Percentiles rank a stretch among this genome's conserved stretches.
phyloP scores from a whole-genome alignment of 30 jellyfish, hydroid and myxozoan genomes.

The Cassiopea xamachana region DNA sequence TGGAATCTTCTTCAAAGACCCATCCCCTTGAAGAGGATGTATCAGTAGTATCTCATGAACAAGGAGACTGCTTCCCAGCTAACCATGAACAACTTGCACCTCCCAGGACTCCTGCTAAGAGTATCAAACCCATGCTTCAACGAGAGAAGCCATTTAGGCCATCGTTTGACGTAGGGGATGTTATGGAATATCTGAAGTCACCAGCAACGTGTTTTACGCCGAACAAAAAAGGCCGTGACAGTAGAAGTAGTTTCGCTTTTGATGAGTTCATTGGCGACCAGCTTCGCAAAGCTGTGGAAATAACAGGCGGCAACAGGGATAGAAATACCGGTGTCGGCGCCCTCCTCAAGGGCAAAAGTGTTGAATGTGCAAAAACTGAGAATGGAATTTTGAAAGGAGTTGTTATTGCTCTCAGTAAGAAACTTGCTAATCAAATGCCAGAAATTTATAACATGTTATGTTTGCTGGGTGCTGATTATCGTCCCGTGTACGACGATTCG shows the following conservation, averaged over 20 bases:
- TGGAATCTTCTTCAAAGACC: neutral
- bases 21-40: neutral
- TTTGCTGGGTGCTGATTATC: constrained; percentile 82
- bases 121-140: constrained; percentile 55
- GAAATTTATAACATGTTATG: constrained; percentile 72
- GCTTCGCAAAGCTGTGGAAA: constrained; percentile 75
- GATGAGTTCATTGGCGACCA: constrained; percentile 84
- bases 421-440: constrained; percentile 57
- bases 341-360: neutral
- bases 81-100: neutral
- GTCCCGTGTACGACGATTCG: constrained; percentile 71
- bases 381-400: constrained; percentile 74
- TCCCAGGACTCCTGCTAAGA: constrained; percentile 18
- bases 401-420: constrained; percentile 78
- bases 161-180: constrained; percentile 83
- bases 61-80: neutral
- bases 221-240: constrained; percentile 70
- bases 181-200: constrained; percentile 81
- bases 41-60: neutral
- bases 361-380: neutral
- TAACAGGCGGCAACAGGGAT: constrained; percentile 19
- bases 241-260: constrained; percentile 91
- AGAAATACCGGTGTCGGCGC: neutral
- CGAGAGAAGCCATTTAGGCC: constrained; percentile 70
- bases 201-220: constrained; percentile 79